phyloP scores from a whole-genome alignment of 2,888 invertebrate species.

The Helleia helle region DNA sequence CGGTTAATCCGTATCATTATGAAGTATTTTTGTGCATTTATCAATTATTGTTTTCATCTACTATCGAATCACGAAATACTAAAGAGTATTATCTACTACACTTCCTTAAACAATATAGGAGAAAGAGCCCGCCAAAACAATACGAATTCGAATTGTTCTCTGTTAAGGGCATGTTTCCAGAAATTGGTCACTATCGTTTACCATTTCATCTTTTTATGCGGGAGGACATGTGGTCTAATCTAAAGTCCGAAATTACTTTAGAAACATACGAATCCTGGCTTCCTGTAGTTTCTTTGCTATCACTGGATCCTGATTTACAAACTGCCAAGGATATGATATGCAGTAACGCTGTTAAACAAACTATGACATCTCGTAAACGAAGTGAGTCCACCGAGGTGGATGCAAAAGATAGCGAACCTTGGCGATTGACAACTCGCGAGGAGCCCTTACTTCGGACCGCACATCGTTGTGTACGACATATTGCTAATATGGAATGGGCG shows the following conservation, averaged over 20 bases:
- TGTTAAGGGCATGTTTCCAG: conserved; percentile 64
- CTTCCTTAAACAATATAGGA: conserved; percentile 55
- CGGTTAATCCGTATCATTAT: conserved; percentile 64
- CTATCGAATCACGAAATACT: conserved; percentile 36
- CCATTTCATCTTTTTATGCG: conserved; percentile 65
- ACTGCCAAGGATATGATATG: conserved; percentile 69
- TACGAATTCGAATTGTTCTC: conserved; percentile 66
- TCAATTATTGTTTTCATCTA: conserved; percentile 41
- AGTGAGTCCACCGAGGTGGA: conserved; percentile 34
- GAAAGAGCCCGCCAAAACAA: conserved; percentile 58
- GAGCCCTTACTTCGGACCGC: conserved; percentile 60
- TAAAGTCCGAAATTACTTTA: conserved; percentile 66
- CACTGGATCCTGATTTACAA: conserved; percentile 55
- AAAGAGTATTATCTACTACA: conserved; percentile 60
- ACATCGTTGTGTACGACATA: conserved; percentile 60
- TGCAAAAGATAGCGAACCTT: conserved; percentile 46
- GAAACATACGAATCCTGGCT: conserved; percentile 66
- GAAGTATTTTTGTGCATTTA: conserved; percentile 62
- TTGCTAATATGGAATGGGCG: conserved; percentile 71
- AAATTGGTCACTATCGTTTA: conserved; percentile 61
- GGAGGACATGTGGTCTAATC: conserved; percentile 66
- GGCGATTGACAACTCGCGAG: conserved; percentile 54
- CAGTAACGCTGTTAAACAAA: conserved; percentile 68
- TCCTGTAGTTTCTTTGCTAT: conserved; percentile 50
- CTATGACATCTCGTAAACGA: conserved; percentile 59